These are phyloP conservation scores for Luperina nickerlii DNA, from an alignment of 2,888 invertebrate genomes.

Conservation along the genomic window DNA sequence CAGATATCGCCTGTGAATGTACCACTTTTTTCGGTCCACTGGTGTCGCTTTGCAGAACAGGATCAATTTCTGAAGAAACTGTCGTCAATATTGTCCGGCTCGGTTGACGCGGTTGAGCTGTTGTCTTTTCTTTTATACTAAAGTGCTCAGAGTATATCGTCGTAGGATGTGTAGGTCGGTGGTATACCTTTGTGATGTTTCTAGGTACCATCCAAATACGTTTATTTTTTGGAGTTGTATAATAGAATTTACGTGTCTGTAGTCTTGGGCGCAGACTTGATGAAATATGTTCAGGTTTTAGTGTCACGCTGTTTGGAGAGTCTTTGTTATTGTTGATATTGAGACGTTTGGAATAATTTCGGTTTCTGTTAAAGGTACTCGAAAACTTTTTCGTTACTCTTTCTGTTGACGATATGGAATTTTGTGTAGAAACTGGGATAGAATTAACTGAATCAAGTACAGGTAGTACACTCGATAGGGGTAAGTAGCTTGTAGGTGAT, in stretches of 20 bases:
- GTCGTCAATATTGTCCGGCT: slow-evolving; percentile 82
- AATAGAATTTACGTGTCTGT: slow-evolving; percentile 81
- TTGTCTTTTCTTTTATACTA: slow-evolving; percentile 81
- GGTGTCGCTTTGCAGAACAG: slow-evolving; percentile 84
- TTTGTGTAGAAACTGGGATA: slow-evolving; percentile 77
- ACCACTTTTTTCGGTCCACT: slow-evolving; percentile 83
- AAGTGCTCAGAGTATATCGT: slow-evolving; percentile 87
- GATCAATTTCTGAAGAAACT: slow-evolving; percentile 87
- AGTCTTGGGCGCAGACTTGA: slow-evolving; percentile 75
- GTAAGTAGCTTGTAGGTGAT: slow-evolving; percentile 71
- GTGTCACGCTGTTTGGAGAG: slow-evolving; percentile 84
- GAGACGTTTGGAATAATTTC: slow-evolving; percentile 84
- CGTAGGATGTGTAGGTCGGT: slow-evolving; percentile 77
- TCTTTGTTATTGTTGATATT: slow-evolving; percentile 81
- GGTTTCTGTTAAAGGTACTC: slow-evolving; percentile 77
- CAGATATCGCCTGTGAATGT: slow-evolving; percentile 83
- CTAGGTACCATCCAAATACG: slow-evolving; percentile 86
- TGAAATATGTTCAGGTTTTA: slow-evolving; percentile 72
- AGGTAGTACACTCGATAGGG: slow-evolving; percentile 73
- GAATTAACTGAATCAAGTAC: slow-evolving; percentile 70
- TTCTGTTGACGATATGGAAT: slow-evolving; percentile 76
- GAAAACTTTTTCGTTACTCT: slow-evolving; percentile 74
- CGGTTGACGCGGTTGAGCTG: slow-evolving; percentile 69
- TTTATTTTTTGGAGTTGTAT: slow-evolving; percentile 83
- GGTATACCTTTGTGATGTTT: slow-evolving; percentile 76